A percentile compares a stretch with the other conserved stretches of the same genome.
Evolutionary conservation across 2,113 vertebrate genomes (phyloP).

Genomic region (Oenanthe oenanthe): DNA sequence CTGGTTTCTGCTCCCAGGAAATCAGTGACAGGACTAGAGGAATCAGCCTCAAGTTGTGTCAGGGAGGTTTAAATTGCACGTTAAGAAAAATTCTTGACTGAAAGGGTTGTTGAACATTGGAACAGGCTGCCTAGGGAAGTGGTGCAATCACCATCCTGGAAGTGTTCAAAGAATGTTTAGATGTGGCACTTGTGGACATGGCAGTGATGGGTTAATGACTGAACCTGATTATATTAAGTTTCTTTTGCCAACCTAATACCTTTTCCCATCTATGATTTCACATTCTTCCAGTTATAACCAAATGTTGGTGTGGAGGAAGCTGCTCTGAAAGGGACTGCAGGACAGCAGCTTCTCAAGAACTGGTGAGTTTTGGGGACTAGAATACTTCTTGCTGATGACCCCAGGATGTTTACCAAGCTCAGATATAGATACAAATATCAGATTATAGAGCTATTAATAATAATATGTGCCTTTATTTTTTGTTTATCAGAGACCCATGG

Average conservation of each 20-base stretch:
- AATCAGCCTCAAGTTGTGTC: not conserved
- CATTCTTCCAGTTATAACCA: not conserved
- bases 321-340: not conserved
- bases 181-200: not conserved
- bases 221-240: not conserved
- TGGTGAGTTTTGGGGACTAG: not conserved
- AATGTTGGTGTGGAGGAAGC: accelerated
- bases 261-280: not conserved
- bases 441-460: not conserved
- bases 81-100: not conserved
- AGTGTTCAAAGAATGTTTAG: not conserved
- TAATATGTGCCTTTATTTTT: not conserved
- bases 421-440: not conserved
- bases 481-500: not conserved
- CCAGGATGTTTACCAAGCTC: not conserved
- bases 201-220: not conserved
- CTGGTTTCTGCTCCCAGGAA: not conserved
- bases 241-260: not conserved
- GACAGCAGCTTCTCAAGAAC: not conserved
- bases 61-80: not conserved
- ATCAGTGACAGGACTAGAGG: accelerated
- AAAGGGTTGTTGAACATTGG: not conserved
- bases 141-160: not conserved
- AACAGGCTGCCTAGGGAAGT: not conserved
- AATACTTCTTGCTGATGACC: not conserved